Evolutionary conservation across 1,140 invertebrate species (phyloP).

Genomic region (Ips nitidus): DNA sequence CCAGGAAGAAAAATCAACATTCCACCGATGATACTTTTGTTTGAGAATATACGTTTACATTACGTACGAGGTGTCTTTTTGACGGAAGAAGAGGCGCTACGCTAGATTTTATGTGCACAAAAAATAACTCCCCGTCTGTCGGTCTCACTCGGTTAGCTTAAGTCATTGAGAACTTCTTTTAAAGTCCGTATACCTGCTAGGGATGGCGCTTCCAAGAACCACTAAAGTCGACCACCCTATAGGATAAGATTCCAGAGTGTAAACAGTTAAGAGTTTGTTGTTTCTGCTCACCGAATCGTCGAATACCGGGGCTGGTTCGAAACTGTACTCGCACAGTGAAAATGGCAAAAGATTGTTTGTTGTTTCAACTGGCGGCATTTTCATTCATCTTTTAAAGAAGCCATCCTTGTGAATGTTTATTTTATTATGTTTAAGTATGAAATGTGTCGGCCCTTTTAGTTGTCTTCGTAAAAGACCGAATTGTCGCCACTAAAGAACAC

Average conservation of each 20-base stretch:
- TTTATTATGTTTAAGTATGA: background rate
- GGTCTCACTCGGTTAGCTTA: slow-evolving; percentile 14
- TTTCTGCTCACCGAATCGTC: background rate
- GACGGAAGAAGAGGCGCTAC: slow-evolving; percentile 21
- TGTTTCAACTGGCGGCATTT: slow-evolving; percentile 3
- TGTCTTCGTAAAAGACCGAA: too few relatives aligned
- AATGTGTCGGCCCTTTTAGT: background rate
- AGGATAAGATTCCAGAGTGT: slow-evolving; percentile 22
- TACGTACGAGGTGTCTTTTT: slow-evolving; percentile 14
- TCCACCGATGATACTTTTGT: background rate
- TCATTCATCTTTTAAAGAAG: slow-evolving; percentile 7
- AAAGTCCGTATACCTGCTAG: slow-evolving; percentile 22
- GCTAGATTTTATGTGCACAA: slow-evolving; percentile 19
- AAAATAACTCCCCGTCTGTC: slow-evolving; percentile 17
- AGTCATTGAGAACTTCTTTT: slow-evolving; percentile 25
- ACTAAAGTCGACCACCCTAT: slow-evolving; percentile 24
- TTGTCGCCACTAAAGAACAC: too few relatives aligned
- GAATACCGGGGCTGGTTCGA: background rate
- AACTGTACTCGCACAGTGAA: background rate
- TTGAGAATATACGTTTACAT: slow-evolving; percentile 15
- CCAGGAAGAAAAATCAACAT: background rate
- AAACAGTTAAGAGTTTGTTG: slow-evolving; percentile 29
- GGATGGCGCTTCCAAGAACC: slow-evolving; percentile 28
- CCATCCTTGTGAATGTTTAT: slow-evolving; percentile 7
- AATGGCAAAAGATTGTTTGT: background rate